These are phyloP conservation scores for Lethocerus indicus DNA, from an alignment of 1,140 invertebrate species.

Conservation along the genomic window DNA sequence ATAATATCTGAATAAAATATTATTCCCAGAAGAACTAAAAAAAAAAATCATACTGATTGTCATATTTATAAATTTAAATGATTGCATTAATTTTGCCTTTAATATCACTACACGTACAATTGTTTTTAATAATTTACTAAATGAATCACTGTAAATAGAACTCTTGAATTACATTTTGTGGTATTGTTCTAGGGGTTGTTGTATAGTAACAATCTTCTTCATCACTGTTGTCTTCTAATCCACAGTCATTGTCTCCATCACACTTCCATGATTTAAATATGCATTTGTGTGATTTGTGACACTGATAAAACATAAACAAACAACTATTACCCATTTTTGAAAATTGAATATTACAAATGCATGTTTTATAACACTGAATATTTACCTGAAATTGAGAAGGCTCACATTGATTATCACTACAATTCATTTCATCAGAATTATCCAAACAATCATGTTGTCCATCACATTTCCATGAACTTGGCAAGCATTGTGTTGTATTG, in stretches of 20 bases:
- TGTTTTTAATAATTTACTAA: too few species aligned
- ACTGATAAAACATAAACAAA: constrained; percentile 18
- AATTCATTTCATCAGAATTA: constrained; percentile 50
- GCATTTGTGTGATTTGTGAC: constrained; percentile 33
- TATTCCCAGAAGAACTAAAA: too few species aligned
- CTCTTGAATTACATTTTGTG: too few species aligned
- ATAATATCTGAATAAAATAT: too few species aligned
- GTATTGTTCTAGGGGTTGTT: not conserved
- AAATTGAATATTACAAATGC: not conserved
- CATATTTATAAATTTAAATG: too few species aligned
- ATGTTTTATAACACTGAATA: not conserved
- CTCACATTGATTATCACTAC: constrained; percentile 25
- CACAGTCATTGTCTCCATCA: constrained; percentile 54
- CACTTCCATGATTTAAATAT: constrained; percentile 68
- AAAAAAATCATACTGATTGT: too few species aligned
- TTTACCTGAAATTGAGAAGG: constrained; percentile 13
- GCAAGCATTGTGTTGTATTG: constrained; percentile 34
- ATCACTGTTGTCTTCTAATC: constrained; percentile 26
- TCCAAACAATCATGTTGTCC: constrained; percentile 52
- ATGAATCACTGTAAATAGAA: too few species aligned
- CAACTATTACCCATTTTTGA: constrained; percentile 6
- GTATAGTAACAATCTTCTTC: constrained; percentile 45
- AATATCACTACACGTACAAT: too few species aligned
- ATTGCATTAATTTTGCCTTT: too few species aligned
- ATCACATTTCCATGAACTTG: constrained; percentile 44